Percentiles rank a stretch among this genome's conserved stretches.
phyloP scores from a whole-genome alignment of 64 coral and sea anemone genomes.

The Dendrophyllia cribrosa region DNA sequence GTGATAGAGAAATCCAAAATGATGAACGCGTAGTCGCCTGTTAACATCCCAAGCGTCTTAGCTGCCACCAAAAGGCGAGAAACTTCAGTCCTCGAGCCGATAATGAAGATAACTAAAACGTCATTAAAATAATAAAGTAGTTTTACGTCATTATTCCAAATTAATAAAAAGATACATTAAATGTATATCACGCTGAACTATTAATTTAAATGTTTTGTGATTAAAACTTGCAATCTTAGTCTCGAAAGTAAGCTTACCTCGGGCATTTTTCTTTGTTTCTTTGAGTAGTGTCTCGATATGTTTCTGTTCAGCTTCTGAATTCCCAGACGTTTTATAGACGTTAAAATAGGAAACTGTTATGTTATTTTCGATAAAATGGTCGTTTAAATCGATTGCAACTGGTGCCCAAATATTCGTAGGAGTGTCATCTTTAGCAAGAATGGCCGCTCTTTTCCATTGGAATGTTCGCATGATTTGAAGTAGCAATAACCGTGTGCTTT shows the following conservation, averaged over 20 bases:
- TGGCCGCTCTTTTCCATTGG: conserved; percentile 79
- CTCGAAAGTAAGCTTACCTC: conserved; percentile 45
- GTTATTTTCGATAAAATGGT: conserved; percentile 34
- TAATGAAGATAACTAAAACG: conserved; percentile 71
- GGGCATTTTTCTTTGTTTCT: conserved; percentile 48
- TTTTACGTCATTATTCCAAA: neutral
- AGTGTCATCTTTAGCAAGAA: conserved; percentile 65
- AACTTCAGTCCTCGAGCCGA: conserved; percentile 21
- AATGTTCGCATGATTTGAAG: conserved; percentile 57
- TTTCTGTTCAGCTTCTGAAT: neutral
- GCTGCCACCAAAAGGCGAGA: conserved; percentile 28
- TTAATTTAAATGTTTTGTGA: too few relatives aligned
- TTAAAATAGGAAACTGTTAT: conserved; percentile 40
- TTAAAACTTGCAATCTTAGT: too few relatives aligned
- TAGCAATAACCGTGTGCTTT: conserved; percentile 51
- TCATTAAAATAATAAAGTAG: neutral
- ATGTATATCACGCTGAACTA: too few relatives aligned
- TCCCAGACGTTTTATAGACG: neutral
- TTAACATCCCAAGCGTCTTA: conserved; percentile 59
- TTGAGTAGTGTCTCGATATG: conserved; percentile 10
- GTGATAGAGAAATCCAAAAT: conserved; percentile 73
- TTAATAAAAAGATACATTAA: too few relatives aligned
- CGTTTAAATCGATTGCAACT: conserved; percentile 50
- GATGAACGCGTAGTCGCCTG: conserved; percentile 74
- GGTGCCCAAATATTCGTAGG: conserved; percentile 57